Evolutionary conservation across 2,113 vertebrate genomes (phyloP).

Genomic region (Machaerirhynchus nigripectus): DNA sequence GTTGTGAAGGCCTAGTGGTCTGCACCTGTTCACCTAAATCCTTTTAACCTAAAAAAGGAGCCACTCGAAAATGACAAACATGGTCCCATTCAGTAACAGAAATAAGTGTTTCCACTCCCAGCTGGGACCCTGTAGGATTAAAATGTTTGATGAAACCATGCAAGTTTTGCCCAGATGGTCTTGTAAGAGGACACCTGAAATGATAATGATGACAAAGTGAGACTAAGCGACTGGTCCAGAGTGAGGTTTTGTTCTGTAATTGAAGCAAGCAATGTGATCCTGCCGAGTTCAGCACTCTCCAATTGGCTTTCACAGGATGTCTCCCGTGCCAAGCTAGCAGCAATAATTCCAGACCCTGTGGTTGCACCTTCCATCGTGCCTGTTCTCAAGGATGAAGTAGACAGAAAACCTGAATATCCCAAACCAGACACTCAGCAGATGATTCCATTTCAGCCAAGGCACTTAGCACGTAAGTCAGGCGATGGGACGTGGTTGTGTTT

Average conservation of each 20-base stretch:
- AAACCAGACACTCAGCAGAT: conserved; percentile 98
- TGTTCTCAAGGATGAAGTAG: conserved; percentile 89
- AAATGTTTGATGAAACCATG: not conserved
- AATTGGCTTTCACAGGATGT: conserved; percentile 83
- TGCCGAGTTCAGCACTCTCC: conserved; percentile 49
- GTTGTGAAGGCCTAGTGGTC: conserved; percentile 12
- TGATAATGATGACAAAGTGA: not conserved
- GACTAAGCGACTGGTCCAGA: not conserved
- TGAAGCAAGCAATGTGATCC: not conserved
- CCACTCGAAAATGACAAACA: not conserved
- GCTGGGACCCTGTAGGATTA: not conserved
- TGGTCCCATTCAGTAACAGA: rapidly evolving
- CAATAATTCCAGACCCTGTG: conserved; percentile 91
- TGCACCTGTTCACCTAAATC: conserved; percentile 26
- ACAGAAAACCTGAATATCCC: conserved; percentile 96
- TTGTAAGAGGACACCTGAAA: not conserved
- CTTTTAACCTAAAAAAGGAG: not conserved
- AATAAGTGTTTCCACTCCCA: not conserved
- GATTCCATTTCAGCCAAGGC: conserved; percentile 97
- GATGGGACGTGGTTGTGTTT: not conserved
- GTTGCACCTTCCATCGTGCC: conserved; percentile 89
- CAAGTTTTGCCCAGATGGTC: conserved; percentile 16
- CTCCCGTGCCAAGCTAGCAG: conserved; percentile 91
- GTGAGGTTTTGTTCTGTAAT: not conserved
- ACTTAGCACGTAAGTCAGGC: conserved; percentile 89